Percentiles rank a stretch among this genome's conserved stretches.
phyloP scores from a whole-genome alignment of 2,113 vertebrate genomes.

The Esox niger region DNA sequence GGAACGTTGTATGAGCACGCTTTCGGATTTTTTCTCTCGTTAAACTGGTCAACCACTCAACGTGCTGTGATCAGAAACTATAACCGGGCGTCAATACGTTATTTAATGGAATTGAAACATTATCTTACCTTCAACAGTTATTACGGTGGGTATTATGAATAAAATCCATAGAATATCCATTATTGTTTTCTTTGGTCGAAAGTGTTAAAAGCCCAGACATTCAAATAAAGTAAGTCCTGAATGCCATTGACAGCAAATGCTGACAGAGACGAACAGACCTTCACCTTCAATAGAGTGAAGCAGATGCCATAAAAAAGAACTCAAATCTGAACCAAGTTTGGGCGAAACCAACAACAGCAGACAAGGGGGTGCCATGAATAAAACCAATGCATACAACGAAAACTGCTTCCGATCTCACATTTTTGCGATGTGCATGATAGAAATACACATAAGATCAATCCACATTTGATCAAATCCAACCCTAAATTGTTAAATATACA shows the following conservation, averaged over 20 bases:
- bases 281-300: constrained; percentile 65
- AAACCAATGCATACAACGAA: background rate
- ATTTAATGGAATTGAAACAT: constrained; percentile 31
- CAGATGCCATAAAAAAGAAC: constrained; percentile 59
- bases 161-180: constrained; percentile 83
- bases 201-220: constrained; percentile 62
- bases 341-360: constrained; percentile 72
- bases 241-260: constrained; percentile 73
- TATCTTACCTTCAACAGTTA: constrained; percentile 79
- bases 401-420: no score
- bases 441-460: background rate
- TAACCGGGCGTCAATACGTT: constrained; percentile 45
- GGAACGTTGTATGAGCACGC: background rate
- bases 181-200: constrained; percentile 60
- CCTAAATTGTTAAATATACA: background rate
- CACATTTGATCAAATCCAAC: no score
- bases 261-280: constrained; percentile 67
- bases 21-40: background rate
- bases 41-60: background rate
- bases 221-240: constrained; percentile 73
- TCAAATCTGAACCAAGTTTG: constrained; percentile 76
- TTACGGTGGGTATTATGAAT: constrained; percentile 75
- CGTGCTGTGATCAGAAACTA: constrained; percentile 52
- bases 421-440: background rate
- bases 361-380: constrained; percentile 58